phyloP scores from a whole-genome alignment of 2,888 invertebrate genomes.

The Acleris holmiana region DNA sequence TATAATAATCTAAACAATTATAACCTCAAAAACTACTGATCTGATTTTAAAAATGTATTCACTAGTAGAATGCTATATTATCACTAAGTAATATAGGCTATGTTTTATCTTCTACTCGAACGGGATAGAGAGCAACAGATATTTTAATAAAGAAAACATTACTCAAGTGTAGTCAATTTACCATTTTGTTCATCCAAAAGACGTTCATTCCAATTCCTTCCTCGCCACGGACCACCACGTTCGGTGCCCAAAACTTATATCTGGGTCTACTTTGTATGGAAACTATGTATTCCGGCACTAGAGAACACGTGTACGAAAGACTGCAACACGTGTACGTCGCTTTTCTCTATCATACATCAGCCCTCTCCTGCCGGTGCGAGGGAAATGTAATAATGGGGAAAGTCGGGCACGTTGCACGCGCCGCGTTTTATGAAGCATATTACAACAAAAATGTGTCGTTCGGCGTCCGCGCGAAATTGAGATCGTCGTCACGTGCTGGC shows the following conservation, averaged over 20 bases:
- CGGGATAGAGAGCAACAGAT: too few relatives aligned
- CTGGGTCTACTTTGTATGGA: too few relatives aligned
- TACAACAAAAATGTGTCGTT: slow-evolving; percentile 41
- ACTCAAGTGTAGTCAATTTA: neutral
- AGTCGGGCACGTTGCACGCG: slow-evolving; percentile 42
- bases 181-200: neutral
- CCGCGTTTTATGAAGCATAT: slow-evolving; percentile 49
- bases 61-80: too few relatives aligned
- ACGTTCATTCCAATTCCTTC: slow-evolving; percentile 26
- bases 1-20: too few relatives aligned
- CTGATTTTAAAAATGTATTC: too few relatives aligned
- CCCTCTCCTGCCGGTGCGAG: slow-evolving; percentile 36
- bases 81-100: too few relatives aligned
- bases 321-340: slow-evolving; percentile 20
- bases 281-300: neutral
- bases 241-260: too few relatives aligned
- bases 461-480: slow-evolving; percentile 21
- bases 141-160: too few relatives aligned
- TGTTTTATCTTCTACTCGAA: too few relatives aligned
- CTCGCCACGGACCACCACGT: slow-evolving; percentile 9
- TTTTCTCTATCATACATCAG: slow-evolving; percentile 19
- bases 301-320: slow-evolving; percentile 24
- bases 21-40: too few relatives aligned
- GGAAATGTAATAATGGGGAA: slow-evolving; percentile 51
- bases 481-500: slow-evolving; percentile 4